Conservation (phyloP, 2,888 invertebrate species). For the Polietes domitor region DNA sequence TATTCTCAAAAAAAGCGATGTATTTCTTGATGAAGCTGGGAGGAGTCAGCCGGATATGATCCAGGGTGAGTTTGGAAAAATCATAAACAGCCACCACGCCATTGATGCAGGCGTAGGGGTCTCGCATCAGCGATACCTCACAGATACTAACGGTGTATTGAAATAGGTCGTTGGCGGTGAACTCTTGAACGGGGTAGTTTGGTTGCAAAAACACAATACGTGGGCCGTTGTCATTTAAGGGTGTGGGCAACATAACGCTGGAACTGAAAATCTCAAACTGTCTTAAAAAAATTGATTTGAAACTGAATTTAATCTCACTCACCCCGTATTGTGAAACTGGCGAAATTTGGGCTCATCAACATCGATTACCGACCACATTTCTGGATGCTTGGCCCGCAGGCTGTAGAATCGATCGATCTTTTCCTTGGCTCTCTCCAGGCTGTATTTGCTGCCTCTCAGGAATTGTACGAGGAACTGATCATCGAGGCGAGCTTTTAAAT, state of each 20-base stretch:
- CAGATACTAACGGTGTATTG: not conserved
- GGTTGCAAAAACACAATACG: not conserved
- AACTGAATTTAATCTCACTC: not conserved
- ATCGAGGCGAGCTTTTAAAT: slow-evolving; percentile 74
- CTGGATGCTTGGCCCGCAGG: not conserved
- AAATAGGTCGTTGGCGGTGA: not conserved
- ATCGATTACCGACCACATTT: not conserved
- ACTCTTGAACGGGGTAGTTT: not conserved
- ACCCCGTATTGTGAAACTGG: not conserved
- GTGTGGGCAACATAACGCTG: slow-evolving; percentile 68
- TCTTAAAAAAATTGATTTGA: slow-evolving; percentile 46
- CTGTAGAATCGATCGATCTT: slow-evolving; percentile 83
- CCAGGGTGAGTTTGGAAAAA: slow-evolving; percentile 82
- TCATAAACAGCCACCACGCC: slow-evolving; percentile 83
- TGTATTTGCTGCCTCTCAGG: slow-evolving; percentile 81
- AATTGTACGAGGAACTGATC: slow-evolving; percentile 81
- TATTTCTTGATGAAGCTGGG: slow-evolving; percentile 84
- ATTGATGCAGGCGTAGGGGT: slow-evolving; percentile 83
- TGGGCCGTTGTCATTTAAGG: not conserved
- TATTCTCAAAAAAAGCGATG: slow-evolving; percentile 83
- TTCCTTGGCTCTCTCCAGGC: slow-evolving; percentile 81
- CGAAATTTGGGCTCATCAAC: not conserved
- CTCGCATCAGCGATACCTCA: slow-evolving; percentile 80
- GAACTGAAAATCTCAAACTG: slow-evolving; percentile 73
- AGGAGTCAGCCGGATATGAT: slow-evolving; percentile 83